These are phyloP conservation scores for Cassiopea xamachana DNA, from an alignment of 30 jellyfish, hydroid and myxozoan species.

Conservation along the genomic window DNA sequence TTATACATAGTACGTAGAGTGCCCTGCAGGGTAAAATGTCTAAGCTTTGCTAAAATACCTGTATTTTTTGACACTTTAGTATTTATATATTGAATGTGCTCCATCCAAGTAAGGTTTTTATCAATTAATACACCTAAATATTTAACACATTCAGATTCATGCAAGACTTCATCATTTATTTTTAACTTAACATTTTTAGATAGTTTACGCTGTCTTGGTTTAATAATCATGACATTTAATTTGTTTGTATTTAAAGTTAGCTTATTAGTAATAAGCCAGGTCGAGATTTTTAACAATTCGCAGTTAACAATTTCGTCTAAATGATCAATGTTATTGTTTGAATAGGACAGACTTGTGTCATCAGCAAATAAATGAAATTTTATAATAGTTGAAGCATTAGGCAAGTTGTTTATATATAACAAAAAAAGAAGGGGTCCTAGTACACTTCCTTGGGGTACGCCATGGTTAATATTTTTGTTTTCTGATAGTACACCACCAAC, in stretches of 20 bases:
- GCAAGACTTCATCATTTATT: conserved; percentile 8
- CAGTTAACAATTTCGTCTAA: conserved; percentile 24
- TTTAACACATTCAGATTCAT: conserved; percentile 31
- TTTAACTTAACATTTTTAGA: background rate
- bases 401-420: too few species aligned
- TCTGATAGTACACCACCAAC: background rate
- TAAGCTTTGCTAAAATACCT: conserved; percentile 17
- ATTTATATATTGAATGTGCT: conserved; percentile 28
- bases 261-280: conserved; percentile 42
- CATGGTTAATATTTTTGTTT: background rate
- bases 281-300: conserved; percentile 24
- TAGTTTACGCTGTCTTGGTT: background rate
- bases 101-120: conserved; percentile 37
- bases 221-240: conserved; percentile 7
- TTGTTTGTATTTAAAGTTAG: conserved; percentile 42
- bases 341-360: conserved; percentile 46
- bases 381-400: conserved; percentile 35
- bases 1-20: background rate
- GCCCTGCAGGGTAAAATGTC: conserved; percentile 20
- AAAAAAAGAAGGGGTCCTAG: conserved; percentile 43
- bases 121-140: conserved; percentile 33
- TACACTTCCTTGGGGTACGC: conserved; percentile 35
- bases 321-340: conserved; percentile 8
- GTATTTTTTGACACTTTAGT: conserved; percentile 26
- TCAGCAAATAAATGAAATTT: conserved; percentile 58